Base-by-base conservation (phyloP, 2,113 vertebrate species). In the Geococcyx californianus region DNA sequence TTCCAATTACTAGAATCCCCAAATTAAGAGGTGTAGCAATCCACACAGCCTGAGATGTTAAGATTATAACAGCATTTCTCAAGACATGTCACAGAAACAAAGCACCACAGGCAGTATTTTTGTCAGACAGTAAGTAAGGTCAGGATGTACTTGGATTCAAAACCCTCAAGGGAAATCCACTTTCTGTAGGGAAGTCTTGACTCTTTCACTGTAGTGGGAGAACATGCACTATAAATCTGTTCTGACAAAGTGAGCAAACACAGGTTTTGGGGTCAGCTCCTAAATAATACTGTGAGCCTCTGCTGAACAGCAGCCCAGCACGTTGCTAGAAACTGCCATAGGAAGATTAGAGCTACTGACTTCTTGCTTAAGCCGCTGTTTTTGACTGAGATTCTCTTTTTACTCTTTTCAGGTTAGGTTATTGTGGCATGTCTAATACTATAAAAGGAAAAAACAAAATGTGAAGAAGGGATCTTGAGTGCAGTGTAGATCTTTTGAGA, bases 101-200 rank as follows among this genome's bases (percentile, higher is more conserved):
- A 95, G 28, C 49, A 89, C 44, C 15, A 68, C 40, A 45, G 86
- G 56, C 68, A 68, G 28, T 72, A 49, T 49, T 97, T 96, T 86
- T 92, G 76, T 89, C 84, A 91, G 60, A 70, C 62, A 78, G 82
- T 38, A 45, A 87, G n/a, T 77, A 90, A 91, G 72, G 76, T 88
- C 90, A 87, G 90, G 44, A 81, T 55, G 56, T 77, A 63, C 68
- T 92, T 72, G 79, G 87, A 89, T 93, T 89, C 0, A 0, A 93
- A 88, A 90, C 19, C 29, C 85, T 40, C 64, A n/a, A 88, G 92
- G 93, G 83, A 94, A 75, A 93, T 68, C 9, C 63, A 81, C 34
- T 77, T 90, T 90, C 88, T 81, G 44, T 49, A 72, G 72, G 47
- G 31, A 91, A 77, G 38, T 36, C 56, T 78, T 75, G 68, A 55